These are phyloP conservation scores for Lochmaea crataegi DNA, from an alignment of 2,888 invertebrate genomes.

Conservation along the genomic window DNA sequence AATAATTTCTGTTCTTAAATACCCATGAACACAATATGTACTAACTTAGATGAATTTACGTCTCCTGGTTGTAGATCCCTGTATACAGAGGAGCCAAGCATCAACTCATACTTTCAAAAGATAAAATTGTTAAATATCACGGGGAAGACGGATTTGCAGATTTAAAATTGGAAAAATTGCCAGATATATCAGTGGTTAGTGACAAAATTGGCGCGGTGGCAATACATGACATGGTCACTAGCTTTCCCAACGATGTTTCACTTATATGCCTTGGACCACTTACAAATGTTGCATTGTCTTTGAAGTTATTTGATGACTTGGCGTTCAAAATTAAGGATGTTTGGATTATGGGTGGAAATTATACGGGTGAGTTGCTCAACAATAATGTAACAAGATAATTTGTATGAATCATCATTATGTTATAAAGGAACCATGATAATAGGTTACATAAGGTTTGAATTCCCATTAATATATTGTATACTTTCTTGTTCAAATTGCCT, in stretches of 20 bases:
- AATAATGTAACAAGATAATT: not conserved
- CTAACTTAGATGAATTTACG: not conserved
- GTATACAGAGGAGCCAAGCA: slow-evolving; percentile 74
- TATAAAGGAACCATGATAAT: too few relatives aligned
- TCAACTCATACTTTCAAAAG: slow-evolving; percentile 65
- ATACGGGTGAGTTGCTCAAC: slow-evolving; percentile 68
- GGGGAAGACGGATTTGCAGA: slow-evolving; percentile 82
- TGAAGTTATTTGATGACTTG: slow-evolving; percentile 76
- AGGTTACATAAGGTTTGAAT: too few relatives aligned
- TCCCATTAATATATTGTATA: too few relatives aligned
- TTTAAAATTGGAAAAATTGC: slow-evolving; percentile 64
- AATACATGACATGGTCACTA: slow-evolving; percentile 70
- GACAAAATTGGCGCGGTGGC: slow-evolving; percentile 68
- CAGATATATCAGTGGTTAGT: slow-evolving; percentile 52
- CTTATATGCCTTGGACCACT: slow-evolving; percentile 79
- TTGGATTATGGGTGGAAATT: slow-evolving; percentile 84
- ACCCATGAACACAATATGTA: too few relatives aligned
- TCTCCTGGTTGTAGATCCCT: slow-evolving; percentile 70
- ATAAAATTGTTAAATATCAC: slow-evolving; percentile 66
- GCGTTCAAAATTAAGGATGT: slow-evolving; percentile 73
- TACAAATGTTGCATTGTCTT: slow-evolving; percentile 83
- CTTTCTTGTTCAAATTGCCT: too few relatives aligned
- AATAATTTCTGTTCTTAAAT: too few relatives aligned
- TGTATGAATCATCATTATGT: too few relatives aligned
- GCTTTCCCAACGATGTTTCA: slow-evolving; percentile 69